phyloP scores from a whole-genome alignment of 2,888 invertebrate species.

The Cryptocheilus praepositus region DNA sequence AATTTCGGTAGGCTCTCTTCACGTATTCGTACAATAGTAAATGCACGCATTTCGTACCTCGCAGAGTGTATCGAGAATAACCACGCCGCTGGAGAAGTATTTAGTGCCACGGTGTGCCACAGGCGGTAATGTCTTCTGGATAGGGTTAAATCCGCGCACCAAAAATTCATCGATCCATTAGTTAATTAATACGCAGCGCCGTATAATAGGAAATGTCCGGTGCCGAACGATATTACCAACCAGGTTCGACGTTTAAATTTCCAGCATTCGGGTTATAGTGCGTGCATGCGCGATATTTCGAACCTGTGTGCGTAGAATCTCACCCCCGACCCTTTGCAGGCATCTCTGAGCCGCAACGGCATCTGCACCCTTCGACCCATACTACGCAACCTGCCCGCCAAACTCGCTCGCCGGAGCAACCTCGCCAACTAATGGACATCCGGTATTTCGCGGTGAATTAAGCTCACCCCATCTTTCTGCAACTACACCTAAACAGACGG shows the following conservation, averaged over 20 bases:
- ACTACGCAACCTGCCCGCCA: no score
- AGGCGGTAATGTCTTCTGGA: no score
- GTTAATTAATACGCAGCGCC: conserved; percentile 67
- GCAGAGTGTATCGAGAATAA: no score
- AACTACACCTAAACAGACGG: conserved; percentile 15
- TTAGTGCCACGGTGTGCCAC: no score
- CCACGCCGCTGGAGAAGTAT: no score
- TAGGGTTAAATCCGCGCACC: no score
- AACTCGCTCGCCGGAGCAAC: conserved; percentile 38
- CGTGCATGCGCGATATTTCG: conserved; percentile 9
- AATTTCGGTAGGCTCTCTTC: no score
- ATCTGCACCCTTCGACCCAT: conserved; percentile 17
- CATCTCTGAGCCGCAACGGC: conserved; percentile 3
- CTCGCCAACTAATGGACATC: conserved; percentile 69
- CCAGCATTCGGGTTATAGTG: conserved; percentile 18
- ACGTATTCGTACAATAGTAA: no score
- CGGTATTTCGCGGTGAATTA: conserved; percentile 66
- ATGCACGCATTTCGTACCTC: no score
- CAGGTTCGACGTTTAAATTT: conserved; percentile 45
- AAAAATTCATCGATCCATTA: conserved; percentile 69
- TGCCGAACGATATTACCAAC: conserved; percentile 62
- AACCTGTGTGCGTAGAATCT: conserved; percentile 22
- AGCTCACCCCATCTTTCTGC: conserved; percentile 24
- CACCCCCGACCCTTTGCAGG: no score
- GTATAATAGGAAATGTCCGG: conserved; percentile 46